Conservation (phyloP, 2,113 vertebrate species). For the Pavo muticus region DNA sequence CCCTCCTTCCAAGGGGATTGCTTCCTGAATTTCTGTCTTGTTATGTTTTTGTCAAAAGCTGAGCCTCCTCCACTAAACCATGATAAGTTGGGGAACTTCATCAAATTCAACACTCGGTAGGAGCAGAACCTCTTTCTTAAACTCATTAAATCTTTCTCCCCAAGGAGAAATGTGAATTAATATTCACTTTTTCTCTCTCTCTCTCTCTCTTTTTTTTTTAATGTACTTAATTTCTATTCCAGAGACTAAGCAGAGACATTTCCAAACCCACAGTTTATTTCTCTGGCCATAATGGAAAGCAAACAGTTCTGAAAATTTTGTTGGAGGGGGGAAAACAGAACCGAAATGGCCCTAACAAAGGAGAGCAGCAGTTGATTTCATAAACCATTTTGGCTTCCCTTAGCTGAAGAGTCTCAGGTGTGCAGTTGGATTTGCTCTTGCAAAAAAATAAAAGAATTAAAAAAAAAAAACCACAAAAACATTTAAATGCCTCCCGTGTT, state of each 20-base stretch:
- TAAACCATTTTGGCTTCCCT: background rate
- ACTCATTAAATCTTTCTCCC: slow-evolving; percentile 19
- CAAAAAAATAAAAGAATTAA: background rate
- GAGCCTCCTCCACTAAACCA: rapidly evolving
- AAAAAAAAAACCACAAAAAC: background rate
- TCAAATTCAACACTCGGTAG: slow-evolving; percentile 5
- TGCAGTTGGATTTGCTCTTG: background rate
- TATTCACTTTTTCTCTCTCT: background rate
- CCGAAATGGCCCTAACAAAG: background rate
- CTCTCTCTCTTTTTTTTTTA: background rate
- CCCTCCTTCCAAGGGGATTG: background rate
- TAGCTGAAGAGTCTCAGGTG: background rate
- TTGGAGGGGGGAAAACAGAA: background rate
- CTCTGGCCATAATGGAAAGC: background rate
- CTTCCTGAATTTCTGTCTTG: background rate
- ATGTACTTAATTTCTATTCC: slow-evolving; percentile 9
- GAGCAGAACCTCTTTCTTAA: slow-evolving; percentile 47
- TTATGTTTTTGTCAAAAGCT: background rate
- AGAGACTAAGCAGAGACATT: background rate
- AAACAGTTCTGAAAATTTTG: background rate
- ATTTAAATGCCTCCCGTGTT: background rate
- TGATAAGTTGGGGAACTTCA: background rate
- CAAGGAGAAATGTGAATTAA: background rate
- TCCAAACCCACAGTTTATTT: slow-evolving; percentile 3
- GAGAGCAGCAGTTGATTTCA: background rate